Evolutionary conservation across 2,888 invertebrate species (phyloP).

Genomic region (Chrysotoxum bicinctum): DNA sequence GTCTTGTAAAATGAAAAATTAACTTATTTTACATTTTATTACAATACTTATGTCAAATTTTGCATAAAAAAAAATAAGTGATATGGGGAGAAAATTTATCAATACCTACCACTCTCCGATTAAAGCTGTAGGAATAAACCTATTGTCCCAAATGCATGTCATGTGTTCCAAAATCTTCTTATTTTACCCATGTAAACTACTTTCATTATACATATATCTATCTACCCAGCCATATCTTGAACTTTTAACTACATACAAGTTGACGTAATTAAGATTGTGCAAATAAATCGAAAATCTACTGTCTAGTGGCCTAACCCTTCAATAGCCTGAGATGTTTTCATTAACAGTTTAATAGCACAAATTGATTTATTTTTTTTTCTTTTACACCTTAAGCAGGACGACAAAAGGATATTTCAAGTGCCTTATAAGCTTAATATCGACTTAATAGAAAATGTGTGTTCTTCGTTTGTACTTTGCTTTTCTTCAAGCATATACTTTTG

Average conservation of each 20-base stretch:
- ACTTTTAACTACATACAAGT: neutral
- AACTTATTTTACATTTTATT: no score
- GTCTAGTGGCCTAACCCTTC: conserved; percentile 6
- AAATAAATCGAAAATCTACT: conserved; percentile 18
- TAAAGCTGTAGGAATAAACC: no score
- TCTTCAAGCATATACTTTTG: neutral
- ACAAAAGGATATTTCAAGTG: conserved; percentile 23
- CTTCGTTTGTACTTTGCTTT: neutral
- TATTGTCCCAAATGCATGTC: no score
- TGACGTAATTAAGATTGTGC: conserved; percentile 14
- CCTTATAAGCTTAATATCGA: conserved; percentile 15
- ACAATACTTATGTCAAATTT: no score
- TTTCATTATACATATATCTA: no score
- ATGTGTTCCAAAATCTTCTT: no score
- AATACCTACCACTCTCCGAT: no score
- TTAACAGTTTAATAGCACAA: conserved; percentile 47
- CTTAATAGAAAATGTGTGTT: conserved; percentile 15
- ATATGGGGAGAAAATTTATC: no score
- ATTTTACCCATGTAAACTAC: no score
- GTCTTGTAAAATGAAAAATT: no score
- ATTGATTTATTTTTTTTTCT: neutral
- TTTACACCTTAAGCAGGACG: neutral
- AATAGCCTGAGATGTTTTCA: conserved; percentile 40
- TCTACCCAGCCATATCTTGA: conserved; percentile 17
- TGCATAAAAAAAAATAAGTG: no score